Base-by-base conservation (phyloP, 1,140 invertebrate genomes). In the Myzus persicae region DNA sequence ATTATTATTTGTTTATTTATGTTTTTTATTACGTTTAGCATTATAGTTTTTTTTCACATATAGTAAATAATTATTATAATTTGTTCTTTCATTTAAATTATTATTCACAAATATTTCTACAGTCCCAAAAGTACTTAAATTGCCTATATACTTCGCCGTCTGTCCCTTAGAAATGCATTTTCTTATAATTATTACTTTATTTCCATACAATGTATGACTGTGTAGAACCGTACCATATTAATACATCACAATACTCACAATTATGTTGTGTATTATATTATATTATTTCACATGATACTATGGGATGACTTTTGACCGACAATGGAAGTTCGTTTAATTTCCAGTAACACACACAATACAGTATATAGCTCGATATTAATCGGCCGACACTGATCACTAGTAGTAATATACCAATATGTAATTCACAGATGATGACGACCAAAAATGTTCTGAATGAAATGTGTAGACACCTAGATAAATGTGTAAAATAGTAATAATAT, bases 71-170 rank as follows among this genome's bases (percentile, higher is more conserved):
- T 44, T 46, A 22, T n/a, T 40, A n/a, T n/a, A 26, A 84, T 84
- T 84, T 42, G 40, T 14, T 36, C 76, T 24, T 38, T 82, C 0
- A 36, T 88, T 88, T 36, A 4, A 84, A 84, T 84, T 84, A 24
- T 40, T 82, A 4, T 42, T 36, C 76, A 42, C 11, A 18, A 54
- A 59, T 90, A 67, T n/a, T 90, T 90, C 6, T 18, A n/a, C 67
- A 1, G 38, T 36, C 89, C 54, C 6, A 90, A 67, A 59, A 90
- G 89, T 44, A 90, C 42, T 67, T 67, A 26, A 90, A 90, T 90
- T 90, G 89, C 89, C 89, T 90, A 90, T 36, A 90, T 24, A 42
- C 22, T 42, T 67, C 89, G 89, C 89, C 89, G 89, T 90, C 24
- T 8, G 89, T 40, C 42, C 85, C 42, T 87, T 87, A 48, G 31